Conservation (phyloP, 2,113 vertebrate species). For the Mola mola region DNA sequence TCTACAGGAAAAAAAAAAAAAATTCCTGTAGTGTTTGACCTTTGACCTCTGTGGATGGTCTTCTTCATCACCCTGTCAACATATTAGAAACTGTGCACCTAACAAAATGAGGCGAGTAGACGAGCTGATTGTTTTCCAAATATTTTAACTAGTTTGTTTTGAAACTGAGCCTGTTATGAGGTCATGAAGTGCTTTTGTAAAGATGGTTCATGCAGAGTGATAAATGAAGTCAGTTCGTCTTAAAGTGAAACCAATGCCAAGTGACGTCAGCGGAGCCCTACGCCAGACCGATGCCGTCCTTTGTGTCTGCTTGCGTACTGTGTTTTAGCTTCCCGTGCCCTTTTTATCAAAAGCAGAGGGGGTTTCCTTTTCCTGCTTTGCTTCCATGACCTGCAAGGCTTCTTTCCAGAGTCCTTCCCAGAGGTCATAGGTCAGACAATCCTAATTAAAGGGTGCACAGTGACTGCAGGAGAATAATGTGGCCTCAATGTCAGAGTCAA, state of each 20-base stretch:
- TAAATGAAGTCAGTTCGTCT: constrained; percentile 32
- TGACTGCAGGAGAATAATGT: constrained; percentile 66
- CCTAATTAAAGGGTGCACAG: constrained; percentile 76
- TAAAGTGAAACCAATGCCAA: background rate
- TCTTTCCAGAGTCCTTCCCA: constrained; percentile 44
- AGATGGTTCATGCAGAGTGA: constrained; percentile 16
- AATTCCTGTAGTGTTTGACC: constrained; percentile 8
- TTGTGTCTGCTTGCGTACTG: background rate
- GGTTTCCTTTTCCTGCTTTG: constrained; percentile 12
- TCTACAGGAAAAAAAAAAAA: background rate
- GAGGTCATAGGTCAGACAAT: constrained; percentile 67
- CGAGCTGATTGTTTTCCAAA: constrained; percentile 18
- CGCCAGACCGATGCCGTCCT: background rate
- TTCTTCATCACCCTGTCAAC: constrained; percentile 2
- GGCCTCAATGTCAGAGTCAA: constrained; percentile 62
- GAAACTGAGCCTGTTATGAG: constrained; percentile 28
- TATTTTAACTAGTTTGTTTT: constrained; percentile 28
- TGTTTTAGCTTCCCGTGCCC: constrained; percentile 30
- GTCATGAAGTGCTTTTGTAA: constrained; percentile 37
- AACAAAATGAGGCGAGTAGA: constrained; percentile 9
- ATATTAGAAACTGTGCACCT: background rate
- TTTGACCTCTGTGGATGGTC: constrained; percentile 28
- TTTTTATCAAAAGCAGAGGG: constrained; percentile 23
- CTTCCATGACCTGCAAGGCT: constrained; percentile 38
- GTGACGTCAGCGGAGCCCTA: background rate